Conservation (phyloP, 2,888 invertebrate species). For the Odontocerum albicorne region DNA sequence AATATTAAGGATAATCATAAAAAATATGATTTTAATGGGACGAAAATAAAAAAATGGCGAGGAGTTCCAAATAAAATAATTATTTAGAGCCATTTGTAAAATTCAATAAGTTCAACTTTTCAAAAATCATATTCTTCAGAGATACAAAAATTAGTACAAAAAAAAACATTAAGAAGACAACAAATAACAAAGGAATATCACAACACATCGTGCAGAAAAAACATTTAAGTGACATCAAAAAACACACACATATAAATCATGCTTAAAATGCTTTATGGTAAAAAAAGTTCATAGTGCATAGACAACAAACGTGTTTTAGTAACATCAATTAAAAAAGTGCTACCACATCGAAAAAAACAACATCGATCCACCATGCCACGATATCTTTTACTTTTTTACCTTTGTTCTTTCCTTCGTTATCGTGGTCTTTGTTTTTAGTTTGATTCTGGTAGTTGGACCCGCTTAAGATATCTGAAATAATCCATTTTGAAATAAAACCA, state of each 20-base stretch:
- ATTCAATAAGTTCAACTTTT: too few relatives aligned
- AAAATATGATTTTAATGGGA: too few relatives aligned
- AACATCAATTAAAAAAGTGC: too few relatives aligned
- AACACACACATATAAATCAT: conserved; percentile 25
- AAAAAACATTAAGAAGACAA: conserved; percentile 15
- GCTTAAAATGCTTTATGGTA: conserved; percentile 42
- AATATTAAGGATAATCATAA: too few relatives aligned
- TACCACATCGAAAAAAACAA: conserved; percentile 62
- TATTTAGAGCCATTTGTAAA: too few relatives aligned
- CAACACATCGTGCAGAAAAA: conserved; percentile 3
- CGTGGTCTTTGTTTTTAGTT: conserved; percentile 67
- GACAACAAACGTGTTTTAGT: too few relatives aligned
- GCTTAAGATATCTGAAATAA: conserved; percentile 71
- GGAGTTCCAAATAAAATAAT: too few relatives aligned
- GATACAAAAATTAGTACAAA: too few relatives aligned
- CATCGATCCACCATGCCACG: conserved; percentile 25
- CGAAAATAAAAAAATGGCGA: too few relatives aligned
- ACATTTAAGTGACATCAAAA: conserved; percentile 10
- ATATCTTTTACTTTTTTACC: conserved; percentile 52
- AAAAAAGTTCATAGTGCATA: conserved; percentile 45
- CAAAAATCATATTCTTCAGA: too few relatives aligned
- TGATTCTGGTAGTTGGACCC: conserved; percentile 67
- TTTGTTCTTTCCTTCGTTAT: conserved; percentile 76
- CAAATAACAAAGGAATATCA: conserved; percentile 34
- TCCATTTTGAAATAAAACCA: conserved; percentile 14